Base-by-base conservation (phyloP, 2,888 invertebrate species). In the Catocala fraxini region DNA sequence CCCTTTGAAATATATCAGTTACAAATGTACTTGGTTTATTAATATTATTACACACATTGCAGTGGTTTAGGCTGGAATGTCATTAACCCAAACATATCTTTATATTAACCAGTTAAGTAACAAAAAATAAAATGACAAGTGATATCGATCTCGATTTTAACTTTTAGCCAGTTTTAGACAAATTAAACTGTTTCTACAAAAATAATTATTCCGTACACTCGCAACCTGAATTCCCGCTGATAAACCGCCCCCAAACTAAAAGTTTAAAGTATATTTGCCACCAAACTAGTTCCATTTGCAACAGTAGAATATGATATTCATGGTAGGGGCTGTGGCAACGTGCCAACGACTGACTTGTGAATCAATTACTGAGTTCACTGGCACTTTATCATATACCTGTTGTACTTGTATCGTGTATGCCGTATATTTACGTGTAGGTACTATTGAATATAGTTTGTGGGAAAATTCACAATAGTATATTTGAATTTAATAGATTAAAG, bases 371-470 rank as follows among this genome's bases (percentile, higher is more conserved):
- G 78, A 61, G 88, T 83, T 88, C 87, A 86, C 75, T 78, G 84
- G 60, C 84, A 80, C 82, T 81, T 86, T 86, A 87, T 87, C 86
- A 83, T 70, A 68, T 77, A 83, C 80, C 83, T 84, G 83, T 81
- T 83, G 81, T 78, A 60, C 59, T 59, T 42, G 41, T 4, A 25
- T 15, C 7, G 12, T 42, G 47, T 52, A 56, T 52, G 25, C 25
- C 25, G 25, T 25, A 25, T 25, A 25, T 25, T 6, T 51, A 58
- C 57, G 60, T 54, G 13, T 11, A 35, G 7, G 0, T 7, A 12
- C 5, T 47, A 12, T 3, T 0, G 6, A 9, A 39, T 39, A 9
- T 1, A 35, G 34, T 35, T 35, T 11, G 42, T 5, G 5, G 33
- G 9, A 11, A 47, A 25, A 15, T 15, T 46, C 5, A 9, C 10